These are phyloP conservation scores for Enteromius trimaculatus DNA, from an alignment of 2,797 vertebrate species.

Conservation along the genomic window DNA sequence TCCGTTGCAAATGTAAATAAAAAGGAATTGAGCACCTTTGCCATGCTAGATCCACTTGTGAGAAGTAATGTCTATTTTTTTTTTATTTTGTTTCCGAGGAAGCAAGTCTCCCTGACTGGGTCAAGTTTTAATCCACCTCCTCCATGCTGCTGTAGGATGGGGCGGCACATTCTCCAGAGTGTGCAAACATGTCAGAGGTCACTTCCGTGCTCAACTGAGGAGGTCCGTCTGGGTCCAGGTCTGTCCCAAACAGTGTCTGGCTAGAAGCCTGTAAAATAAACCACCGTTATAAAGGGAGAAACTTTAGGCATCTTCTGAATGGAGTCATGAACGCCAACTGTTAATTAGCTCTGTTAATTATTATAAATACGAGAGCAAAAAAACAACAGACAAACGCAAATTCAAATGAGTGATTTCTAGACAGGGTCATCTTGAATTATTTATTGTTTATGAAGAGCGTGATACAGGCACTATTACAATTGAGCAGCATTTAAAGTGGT, in stretches of 20 bases:
- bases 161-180: slow-evolving; percentile 82
- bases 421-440: background rate
- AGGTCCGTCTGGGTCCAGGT: slow-evolving; percentile 86
- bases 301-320: slow-evolving; percentile 8
- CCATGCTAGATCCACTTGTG: slow-evolving; percentile 55
- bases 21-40: slow-evolving; percentile 54
- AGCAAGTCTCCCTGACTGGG: slow-evolving; percentile 47
- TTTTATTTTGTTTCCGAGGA: slow-evolving; percentile 21
- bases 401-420: slow-evolving; percentile 1
- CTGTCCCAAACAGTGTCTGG: slow-evolving; percentile 84
- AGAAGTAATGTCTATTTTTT: slow-evolving; percentile 60
- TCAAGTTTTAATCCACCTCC: slow-evolving; percentile 88
- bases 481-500: slow-evolving; percentile 22
- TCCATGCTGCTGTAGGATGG: slow-evolving; percentile 98
- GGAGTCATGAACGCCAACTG: slow-evolving; percentile 24
- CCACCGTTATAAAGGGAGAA: slow-evolving; percentile 63
- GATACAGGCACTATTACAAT: slow-evolving; percentile 22
- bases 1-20: slow-evolving; percentile 31
- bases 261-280: slow-evolving; percentile 91
- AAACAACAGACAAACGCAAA: background rate
- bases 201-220: slow-evolving; percentile 84
- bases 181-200: slow-evolving; percentile 83
- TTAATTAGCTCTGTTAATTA: background rate
- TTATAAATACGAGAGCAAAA: background rate
- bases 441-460: slow-evolving; percentile 29